Evolutionary conservation across 1,140 invertebrate species (phyloP), one percentile per base, ranked within the genome.

Genomic region (Drosophila trapezifrons): DNA sequence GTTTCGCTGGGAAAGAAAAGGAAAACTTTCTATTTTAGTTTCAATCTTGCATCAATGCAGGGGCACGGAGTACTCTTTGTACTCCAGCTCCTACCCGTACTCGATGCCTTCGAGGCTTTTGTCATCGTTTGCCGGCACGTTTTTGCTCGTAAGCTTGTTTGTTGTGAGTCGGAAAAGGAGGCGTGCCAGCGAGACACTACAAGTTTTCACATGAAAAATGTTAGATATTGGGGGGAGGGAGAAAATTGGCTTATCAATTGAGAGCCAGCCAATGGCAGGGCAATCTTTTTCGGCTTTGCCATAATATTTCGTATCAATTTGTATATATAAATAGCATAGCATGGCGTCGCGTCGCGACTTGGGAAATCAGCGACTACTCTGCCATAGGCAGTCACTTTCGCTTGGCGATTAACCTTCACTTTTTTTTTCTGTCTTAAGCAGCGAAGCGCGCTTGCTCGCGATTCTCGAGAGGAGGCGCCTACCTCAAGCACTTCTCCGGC

Each of bases 161-260:
- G 57, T 43, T 54, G 49, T 22, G 18, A 22, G 32, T 29, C 13
- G 32, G 15, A 35, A 51, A 57, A 40, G 59, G 51, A 22, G 49
- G 63, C 15, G 58, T 54, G 32, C 1, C 51, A 20, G 12, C 25
- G 38, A 22, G 32, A 43, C 20, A 20, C 71, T 25, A 58, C 64
- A 17, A 63, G 58, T 85, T 87, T 87, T 87, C 83, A 82, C 82
- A 85, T 64, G 78, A 76, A 86, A 81, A 81, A 85, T 84, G 63
- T 72, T 46, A 20, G 56, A 62, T 77, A 85, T 76, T 69, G 81
- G 29, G 6, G 25, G 13, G 7, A 17, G 17, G 17, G 7, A 51
- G 75, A 64, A 75, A 85, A 82, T 76, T 67, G 70, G 52, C 77
- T 87, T 86, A 87, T 86, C 82, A 83, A 87, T 87, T 82, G 82